Evolutionary conservation across 2,888 invertebrate genomes (phyloP).

Genomic region (Augiades crinisus): DNA sequence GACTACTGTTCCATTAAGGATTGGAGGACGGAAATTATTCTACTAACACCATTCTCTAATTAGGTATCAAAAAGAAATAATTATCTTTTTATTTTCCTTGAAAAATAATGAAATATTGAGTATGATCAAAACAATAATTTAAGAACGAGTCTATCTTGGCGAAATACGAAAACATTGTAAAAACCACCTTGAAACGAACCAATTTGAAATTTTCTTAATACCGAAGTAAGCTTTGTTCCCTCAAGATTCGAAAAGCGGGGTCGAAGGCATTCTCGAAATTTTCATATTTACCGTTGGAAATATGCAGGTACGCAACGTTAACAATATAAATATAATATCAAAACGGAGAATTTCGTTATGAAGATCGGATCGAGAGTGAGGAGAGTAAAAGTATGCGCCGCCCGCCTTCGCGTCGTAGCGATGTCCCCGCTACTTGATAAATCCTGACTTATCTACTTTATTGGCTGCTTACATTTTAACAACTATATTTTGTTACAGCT

Average conservation of each 20-base stretch:
- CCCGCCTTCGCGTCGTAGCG: conserved; percentile 39
- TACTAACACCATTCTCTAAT: too few relatives aligned
- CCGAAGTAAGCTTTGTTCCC: conserved; percentile 67
- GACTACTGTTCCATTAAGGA: too few relatives aligned
- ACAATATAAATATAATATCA: conserved; percentile 82
- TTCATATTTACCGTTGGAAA: conserved; percentile 82
- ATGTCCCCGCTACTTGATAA: conserved; percentile 53
- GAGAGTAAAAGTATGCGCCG: conserved; percentile 70
- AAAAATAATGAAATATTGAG: background rate
- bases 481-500: background rate
- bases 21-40: too few relatives aligned
- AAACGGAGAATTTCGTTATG: conserved; percentile 82
- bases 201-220: conserved; percentile 64
- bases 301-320: conserved; percentile 81
- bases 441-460: conserved; percentile 27
- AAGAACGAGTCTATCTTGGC: background rate
- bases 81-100: too few relatives aligned
- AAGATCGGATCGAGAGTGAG: conserved; percentile 72
- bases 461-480: background rate
- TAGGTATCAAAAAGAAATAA: too few relatives aligned
- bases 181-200: conserved; percentile 24
- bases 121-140: conserved; percentile 22
- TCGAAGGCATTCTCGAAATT: conserved; percentile 77
- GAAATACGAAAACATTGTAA: background rate
- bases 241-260: conserved; percentile 62